Percentiles rank a stretch among this genome's conserved stretches.
Evolutionary conservation across 2,888 invertebrate genomes (phyloP).

Genomic region (Aleiodes leptofemur): DNA sequence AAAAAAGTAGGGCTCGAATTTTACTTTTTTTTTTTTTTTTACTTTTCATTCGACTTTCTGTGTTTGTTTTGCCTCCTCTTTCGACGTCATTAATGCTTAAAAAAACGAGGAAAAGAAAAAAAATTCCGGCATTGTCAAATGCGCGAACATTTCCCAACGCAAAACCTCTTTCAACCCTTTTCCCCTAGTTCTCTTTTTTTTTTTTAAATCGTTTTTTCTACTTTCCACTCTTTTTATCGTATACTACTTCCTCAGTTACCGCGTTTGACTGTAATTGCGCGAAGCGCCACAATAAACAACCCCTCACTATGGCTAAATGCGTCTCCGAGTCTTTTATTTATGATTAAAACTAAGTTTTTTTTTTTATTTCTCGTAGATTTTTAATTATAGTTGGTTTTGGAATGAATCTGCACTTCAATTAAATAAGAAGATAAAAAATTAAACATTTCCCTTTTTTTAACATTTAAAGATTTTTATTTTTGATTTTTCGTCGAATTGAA

Average conservation of each 20-base stretch:
- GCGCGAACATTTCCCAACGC: constrained; percentile 13
- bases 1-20: constrained; percentile 26
- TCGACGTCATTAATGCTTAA: constrained; percentile 37
- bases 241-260: constrained; percentile 31
- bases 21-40: constrained; percentile 7
- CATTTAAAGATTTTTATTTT: neutral
- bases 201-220: constrained; percentile 28
- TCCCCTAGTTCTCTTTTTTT: constrained; percentile 26
- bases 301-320: constrained; percentile 41
- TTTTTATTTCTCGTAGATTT: constrained; percentile 28
- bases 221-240: constrained; percentile 31
- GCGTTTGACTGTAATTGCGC: constrained; percentile 39
- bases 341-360: constrained; percentile 23
- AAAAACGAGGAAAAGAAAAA: constrained; percentile 2
- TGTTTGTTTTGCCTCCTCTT: constrained; percentile 26
- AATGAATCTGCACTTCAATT: constrained; percentile 5
- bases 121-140: constrained; percentile 24
- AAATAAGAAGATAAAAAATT: constrained; percentile 1
- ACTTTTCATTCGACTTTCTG: constrained; percentile 25
- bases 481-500: too few species aligned
- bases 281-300: constrained; percentile 36
- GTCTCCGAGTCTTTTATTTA: constrained; percentile 36
- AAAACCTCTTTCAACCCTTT: constrained; percentile 40
- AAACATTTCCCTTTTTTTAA: neutral
- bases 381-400: neutral